Base-by-base conservation (phyloP, 2,113 vertebrate species). In the Baryphthengus martii region DNA sequence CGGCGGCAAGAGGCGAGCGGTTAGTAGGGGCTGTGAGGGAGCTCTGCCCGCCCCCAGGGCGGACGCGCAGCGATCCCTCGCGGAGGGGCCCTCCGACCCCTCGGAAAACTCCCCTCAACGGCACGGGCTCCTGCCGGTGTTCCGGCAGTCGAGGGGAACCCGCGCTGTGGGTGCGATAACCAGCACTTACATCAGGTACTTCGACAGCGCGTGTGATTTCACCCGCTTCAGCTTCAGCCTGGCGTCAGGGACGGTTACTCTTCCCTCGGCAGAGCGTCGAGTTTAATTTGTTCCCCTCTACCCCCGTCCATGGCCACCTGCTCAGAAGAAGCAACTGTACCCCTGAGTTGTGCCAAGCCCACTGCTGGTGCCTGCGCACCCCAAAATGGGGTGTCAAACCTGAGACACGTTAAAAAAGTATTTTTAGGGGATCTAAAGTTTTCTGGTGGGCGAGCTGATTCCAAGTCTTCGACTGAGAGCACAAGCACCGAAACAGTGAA, bases 311-410 rank as follows among this genome's bases (percentile, higher is more conserved):
- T 19, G 3, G 5, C n/a, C 28, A 3, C 26, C 47, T 2, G 15
- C 78, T 53, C 39, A 12, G 31, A 7, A 50, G 33, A 8, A 45
- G 49, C 33, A n/a, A 62, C 62, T 11, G 35, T 3, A 17, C 10
- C 17, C 26, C 33, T 10, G 44, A 7, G 20, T 9, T 24, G 52
- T 11, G 59, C n/a, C 6, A 4, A 52, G 33, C 44, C 63, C 21
- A 1, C n/a, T 4, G 62, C 33, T 18, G 23, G 6, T 16, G 33
- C 10, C n/a, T 47, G 20, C 2, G 2, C 62, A 17, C 1, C 40
- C 18, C 21, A 1, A 31, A n/a, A 6, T 0, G 16, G 33, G 15
- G 8, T 10, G 40, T 18, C 19, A 6, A n/a, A 45, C 25, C 33
- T 4, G 33, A 66, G 33, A 15, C 15, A 1, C 4, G 3, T 37